A percentile compares a stretch with the other conserved stretches of the same genome.
These are phyloP conservation scores for Pocillopora grandis DNA, from an alignment of 92 coral and sea anemone species.

Conservation along the genomic window DNA sequence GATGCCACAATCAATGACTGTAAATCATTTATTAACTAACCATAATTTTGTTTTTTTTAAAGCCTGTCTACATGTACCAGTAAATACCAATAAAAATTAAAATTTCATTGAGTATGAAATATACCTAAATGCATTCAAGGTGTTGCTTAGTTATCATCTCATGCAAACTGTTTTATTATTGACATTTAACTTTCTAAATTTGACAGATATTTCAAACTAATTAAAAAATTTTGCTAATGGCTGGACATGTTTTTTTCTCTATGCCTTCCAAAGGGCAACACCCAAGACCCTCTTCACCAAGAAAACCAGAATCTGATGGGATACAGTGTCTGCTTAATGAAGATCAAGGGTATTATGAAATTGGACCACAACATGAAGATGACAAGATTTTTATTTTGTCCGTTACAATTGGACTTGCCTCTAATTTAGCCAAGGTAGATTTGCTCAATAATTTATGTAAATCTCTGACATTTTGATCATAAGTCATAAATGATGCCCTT, in stretches of 20 bases:
- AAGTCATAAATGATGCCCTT: not conserved
- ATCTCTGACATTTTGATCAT: not conserved
- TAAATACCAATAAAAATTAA: too few relatives aligned
- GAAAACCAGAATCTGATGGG: constrained; percentile 2
- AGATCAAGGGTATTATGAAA: constrained; percentile 86
- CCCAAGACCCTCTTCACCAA: constrained; percentile 21
- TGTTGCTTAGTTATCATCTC: too few relatives aligned
- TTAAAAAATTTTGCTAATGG: not conserved
- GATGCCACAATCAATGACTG: too few relatives aligned
- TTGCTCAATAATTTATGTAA: too few relatives aligned
- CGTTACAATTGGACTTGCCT: constrained; percentile 92
- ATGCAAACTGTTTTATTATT: too few relatives aligned
- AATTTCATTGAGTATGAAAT: too few relatives aligned
- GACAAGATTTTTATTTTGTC: constrained; percentile 81
- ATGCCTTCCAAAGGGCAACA: constrained; percentile 17
- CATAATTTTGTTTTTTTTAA: too few relatives aligned
- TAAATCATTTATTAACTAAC: too few relatives aligned
- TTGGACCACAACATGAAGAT: constrained; percentile 69
- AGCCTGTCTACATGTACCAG: too few relatives aligned
- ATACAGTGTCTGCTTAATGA: constrained; percentile 72
- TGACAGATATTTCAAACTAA: not conserved
- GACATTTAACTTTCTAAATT: not conserved
- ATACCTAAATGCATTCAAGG: too few relatives aligned
- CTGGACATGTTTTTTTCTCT: not conserved
- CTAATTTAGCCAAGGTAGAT: constrained; percentile 88